Percentiles rank a stretch among this genome's conserved stretches.
Conservation (phyloP, 1,140 invertebrate genomes). For the Homarus americanus region DNA sequence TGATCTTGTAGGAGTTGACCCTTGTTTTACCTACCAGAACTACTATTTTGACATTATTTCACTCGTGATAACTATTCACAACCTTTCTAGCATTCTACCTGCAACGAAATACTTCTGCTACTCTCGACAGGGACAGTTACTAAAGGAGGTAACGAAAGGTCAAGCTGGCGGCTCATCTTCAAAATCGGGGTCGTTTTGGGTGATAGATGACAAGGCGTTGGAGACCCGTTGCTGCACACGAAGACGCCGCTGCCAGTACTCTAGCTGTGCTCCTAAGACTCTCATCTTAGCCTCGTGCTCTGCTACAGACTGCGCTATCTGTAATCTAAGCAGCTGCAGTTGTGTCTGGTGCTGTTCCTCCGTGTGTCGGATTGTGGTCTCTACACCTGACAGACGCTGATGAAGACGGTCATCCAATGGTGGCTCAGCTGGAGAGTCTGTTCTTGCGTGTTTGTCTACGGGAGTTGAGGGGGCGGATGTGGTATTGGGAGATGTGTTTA, state of each 20-base stretch:
- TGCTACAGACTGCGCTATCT: slow-evolving; percentile 59
- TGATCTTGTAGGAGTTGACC: not conserved
- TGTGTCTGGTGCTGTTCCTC: slow-evolving; percentile 60
- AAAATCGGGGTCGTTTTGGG: slow-evolving; percentile 40
- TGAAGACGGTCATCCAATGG: slow-evolving; percentile 15
- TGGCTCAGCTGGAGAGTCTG: slow-evolving; percentile 8
- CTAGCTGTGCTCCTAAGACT: slow-evolving; percentile 54
- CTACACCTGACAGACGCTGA: slow-evolving; percentile 22
- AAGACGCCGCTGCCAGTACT: slow-evolving; percentile 65
- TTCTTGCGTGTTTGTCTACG: not conserved
- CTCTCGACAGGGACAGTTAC: not conserved
- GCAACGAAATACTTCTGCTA: not conserved
- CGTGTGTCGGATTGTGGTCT: slow-evolving; percentile 16
- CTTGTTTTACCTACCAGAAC: not conserved
- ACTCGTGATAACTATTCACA: slow-evolving; percentile 26
- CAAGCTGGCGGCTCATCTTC: slow-evolving; percentile 51
- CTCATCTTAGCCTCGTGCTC: slow-evolving; percentile 66
- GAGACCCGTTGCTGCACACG: slow-evolving; percentile 49
- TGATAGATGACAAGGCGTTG: slow-evolving; percentile 39
- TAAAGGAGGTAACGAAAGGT: slow-evolving; percentile 12
- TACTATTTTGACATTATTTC: not conserved
- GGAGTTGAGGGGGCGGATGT: slow-evolving; percentile 26
- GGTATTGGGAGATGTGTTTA: not conserved
- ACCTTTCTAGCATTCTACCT: slow-evolving; percentile 26
- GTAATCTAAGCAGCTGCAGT: slow-evolving; percentile 59